Percentiles rank a stretch among this genome's conserved stretches.
These are phyloP conservation scores for Lethenteron camtschaticum DNA, from an alignment of 2,113 vertebrate genomes.

Conservation along the genomic window DNA sequence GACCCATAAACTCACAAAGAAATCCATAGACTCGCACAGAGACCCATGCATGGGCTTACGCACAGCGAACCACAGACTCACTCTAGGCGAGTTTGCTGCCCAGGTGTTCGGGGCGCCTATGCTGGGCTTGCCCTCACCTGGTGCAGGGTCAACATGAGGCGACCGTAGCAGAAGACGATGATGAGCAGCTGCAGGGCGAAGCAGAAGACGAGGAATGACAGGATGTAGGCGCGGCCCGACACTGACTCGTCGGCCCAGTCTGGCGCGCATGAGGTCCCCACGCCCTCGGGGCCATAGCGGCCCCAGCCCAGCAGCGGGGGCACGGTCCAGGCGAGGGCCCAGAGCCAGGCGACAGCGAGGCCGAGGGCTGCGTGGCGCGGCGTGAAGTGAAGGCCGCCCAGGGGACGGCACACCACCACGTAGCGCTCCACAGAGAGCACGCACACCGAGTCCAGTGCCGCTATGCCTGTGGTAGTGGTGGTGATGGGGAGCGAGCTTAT, in stretches of 20 bases:
- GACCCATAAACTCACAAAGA: too few species aligned
- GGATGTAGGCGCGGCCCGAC: neutral
- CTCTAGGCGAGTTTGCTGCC: too few species aligned
- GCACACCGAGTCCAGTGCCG: neutral
- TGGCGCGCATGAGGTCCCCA: neutral
- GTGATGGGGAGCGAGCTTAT: too few species aligned
- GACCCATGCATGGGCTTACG: too few species aligned
- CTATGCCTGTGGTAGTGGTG: neutral
- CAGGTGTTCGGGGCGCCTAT: neutral
- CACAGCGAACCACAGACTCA: too few species aligned
- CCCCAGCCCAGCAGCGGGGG: slow-evolving; percentile 3
- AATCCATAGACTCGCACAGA: too few species aligned
- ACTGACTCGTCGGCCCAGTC: neutral
- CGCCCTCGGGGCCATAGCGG: neutral
- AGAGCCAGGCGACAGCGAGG: neutral
- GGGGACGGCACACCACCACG: neutral
- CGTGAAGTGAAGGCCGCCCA: neutral
- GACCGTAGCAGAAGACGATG: slow-evolving; percentile 3
- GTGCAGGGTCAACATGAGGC: neutral
- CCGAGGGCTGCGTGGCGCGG: neutral
- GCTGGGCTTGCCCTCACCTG: neutral
- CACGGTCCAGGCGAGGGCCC: neutral
- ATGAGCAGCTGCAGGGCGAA: neutral
- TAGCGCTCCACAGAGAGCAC: slow-evolving; percentile 3
- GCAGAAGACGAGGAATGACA: neutral